Evolutionary conservation across 1,140 invertebrate species (phyloP).

Genomic region (Trigoniulus corallinus): DNA sequence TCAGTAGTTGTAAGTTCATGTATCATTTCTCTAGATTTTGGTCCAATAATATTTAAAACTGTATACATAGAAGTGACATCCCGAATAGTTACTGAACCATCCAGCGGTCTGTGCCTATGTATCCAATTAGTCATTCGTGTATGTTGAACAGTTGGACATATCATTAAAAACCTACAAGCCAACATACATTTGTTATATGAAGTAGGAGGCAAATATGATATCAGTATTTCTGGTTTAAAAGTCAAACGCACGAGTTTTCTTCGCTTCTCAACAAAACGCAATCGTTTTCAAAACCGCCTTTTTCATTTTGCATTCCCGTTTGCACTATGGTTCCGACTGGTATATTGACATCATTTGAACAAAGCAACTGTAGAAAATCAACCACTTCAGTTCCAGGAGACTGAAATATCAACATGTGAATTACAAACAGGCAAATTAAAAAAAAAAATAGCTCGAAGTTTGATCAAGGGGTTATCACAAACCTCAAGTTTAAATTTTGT

Average conservation of each 20-base stretch:
- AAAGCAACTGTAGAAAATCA: constrained; percentile 33
- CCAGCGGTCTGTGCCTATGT: constrained; percentile 22
- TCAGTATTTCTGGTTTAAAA: constrained; percentile 5
- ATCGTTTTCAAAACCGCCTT: constrained; percentile 39
- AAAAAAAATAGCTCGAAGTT: neutral
- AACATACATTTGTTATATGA: neutral
- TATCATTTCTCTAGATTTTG: constrained; percentile 37
- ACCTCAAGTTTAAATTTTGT: constrained; percentile 37
- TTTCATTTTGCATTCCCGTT: constrained; percentile 39
- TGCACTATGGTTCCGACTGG: constrained; percentile 35
- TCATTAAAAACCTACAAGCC: constrained; percentile 28
- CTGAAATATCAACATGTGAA: constrained; percentile 2
- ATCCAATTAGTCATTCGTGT: constrained; percentile 27
- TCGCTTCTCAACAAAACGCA: constrained; percentile 32
- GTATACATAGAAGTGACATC: constrained; percentile 31
- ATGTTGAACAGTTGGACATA: constrained; percentile 29
- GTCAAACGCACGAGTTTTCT: constrained; percentile 20
- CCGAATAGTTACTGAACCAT: constrained; percentile 26
- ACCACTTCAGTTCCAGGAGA: constrained; percentile 28
- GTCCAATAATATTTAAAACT: constrained; percentile 29
- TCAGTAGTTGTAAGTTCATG: constrained; percentile 32
- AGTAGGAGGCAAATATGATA: neutral
- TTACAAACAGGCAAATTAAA: constrained; percentile 1
- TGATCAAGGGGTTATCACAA: constrained; percentile 9
- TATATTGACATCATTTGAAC: constrained; percentile 37